phyloP scores from a whole-genome alignment of 2,888 invertebrate species.

The Pomacea canaliculata region DNA sequence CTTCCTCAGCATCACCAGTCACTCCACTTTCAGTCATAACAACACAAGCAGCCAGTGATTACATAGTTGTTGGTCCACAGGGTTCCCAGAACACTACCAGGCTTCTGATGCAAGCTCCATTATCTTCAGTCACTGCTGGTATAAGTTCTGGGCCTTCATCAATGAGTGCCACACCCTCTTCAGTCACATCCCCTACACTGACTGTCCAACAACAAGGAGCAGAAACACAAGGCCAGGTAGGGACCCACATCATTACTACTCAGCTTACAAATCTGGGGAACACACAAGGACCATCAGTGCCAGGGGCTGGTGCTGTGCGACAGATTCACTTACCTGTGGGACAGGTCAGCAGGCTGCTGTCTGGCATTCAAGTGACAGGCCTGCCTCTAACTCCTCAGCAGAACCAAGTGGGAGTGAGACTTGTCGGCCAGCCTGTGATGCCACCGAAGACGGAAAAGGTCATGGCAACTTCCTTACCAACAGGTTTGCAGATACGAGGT shows the following conservation, averaged over 20 bases:
- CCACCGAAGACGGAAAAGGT: too few relatives aligned
- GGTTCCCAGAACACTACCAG: background rate
- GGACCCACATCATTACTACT: conserved; percentile 5
- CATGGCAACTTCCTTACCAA: too few relatives aligned
- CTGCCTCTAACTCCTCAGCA: background rate
- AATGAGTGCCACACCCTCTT: too few relatives aligned
- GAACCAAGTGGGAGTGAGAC: background rate
- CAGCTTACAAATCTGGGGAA: background rate
- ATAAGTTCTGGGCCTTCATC: too few relatives aligned
- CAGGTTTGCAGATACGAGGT: conserved; percentile 2
- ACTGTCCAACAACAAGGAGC: background rate
- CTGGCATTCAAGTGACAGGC: conserved; percentile 20
- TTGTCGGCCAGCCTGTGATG: too few relatives aligned
- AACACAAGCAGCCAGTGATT: conserved; percentile 7
- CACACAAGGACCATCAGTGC: too few relatives aligned
- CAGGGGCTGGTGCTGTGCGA: background rate
- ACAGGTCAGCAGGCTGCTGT: conserved; percentile 2
- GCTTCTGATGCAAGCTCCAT: background rate
- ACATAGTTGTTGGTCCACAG: too few relatives aligned
- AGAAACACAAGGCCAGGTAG: background rate
- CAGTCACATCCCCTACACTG: background rate
- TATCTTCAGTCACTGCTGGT: background rate
- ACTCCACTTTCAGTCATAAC: conserved; percentile 15
- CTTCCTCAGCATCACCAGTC: background rate
- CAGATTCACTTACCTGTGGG: background rate